Conservation (phyloP, 2,797 vertebrate genomes). For the Tympanoctomys barrerae region DNA sequence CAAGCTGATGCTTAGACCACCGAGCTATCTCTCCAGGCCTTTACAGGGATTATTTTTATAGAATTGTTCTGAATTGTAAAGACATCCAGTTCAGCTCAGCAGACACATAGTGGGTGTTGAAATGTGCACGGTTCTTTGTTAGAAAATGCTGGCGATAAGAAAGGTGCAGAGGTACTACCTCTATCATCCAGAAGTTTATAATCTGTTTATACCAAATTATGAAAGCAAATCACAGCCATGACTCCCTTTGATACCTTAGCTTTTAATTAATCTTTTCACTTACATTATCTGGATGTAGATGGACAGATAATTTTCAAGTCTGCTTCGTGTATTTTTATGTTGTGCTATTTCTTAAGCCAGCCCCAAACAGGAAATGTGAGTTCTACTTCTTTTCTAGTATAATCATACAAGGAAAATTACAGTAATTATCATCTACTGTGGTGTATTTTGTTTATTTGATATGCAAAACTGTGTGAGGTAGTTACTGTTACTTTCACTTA, state of each 20-base stretch:
- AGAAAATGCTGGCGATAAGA: background rate
- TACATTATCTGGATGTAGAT: slow-evolving; percentile 13
- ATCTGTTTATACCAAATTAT: background rate
- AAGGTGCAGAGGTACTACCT: background rate
- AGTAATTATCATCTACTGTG: background rate
- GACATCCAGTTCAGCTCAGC: slow-evolving; percentile 25
- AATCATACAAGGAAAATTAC: background rate
- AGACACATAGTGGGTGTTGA: background rate
- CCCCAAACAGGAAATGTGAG: background rate
- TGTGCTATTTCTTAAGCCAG: background rate
- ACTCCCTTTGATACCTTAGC: background rate
- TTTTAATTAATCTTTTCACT: slow-evolving; percentile 25
- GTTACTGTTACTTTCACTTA: background rate
- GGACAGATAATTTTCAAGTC: slow-evolving; percentile 4
- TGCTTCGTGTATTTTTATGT: slow-evolving; percentile 17
- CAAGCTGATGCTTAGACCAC: no score
- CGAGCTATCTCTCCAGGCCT: no score
- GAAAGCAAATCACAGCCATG: background rate
- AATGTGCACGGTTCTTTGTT: background rate
- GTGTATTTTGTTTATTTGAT: slow-evolving; percentile 34
- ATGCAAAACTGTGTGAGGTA: background rate
- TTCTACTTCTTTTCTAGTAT: slow-evolving; percentile 29
- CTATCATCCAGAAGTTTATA: background rate
- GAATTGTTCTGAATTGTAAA: slow-evolving; percentile 19
- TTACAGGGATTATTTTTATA: background rate